Percentiles rank a stretch among this genome's conserved stretches.
Evolutionary conservation across 2,888 invertebrate species (phyloP).

Genomic region (Perithous albicinctus): DNA sequence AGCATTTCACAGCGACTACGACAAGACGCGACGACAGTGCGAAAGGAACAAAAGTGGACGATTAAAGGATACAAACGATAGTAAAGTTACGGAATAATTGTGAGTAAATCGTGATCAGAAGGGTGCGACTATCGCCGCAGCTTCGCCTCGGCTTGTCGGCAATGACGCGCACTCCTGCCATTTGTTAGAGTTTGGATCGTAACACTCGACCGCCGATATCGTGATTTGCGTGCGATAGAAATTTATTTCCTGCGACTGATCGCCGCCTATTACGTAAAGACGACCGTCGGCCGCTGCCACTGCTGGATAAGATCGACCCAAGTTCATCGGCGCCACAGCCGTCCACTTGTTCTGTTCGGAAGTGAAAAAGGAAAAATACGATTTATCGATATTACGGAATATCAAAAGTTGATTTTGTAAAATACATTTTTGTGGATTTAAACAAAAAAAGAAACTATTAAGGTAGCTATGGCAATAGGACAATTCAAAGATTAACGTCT

Average conservation of each 20-base stretch:
- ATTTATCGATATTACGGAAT: not conserved
- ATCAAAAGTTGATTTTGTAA: not conserved
- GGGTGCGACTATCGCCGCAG: slow-evolving; percentile 92
- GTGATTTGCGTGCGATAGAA: slow-evolving; percentile 95
- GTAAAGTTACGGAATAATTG: slow-evolving; percentile 9
- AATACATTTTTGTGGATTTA: not conserved
- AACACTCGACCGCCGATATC: slow-evolving; percentile 93
- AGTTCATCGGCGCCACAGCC: slow-evolving; percentile 90
- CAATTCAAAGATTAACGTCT: too few relatives aligned
- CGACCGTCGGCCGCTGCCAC: slow-evolving; percentile 93
- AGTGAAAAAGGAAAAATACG: not conserved
- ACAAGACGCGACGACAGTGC: not conserved
- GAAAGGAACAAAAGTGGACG: slow-evolving; percentile 1
- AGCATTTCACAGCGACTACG: not conserved
- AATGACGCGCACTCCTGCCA: slow-evolving; percentile 93
- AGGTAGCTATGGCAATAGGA: not conserved
- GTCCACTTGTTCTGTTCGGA: slow-evolving; percentile 91
- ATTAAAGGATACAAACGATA: slow-evolving; percentile 35
- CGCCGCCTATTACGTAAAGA: slow-evolving; percentile 94
- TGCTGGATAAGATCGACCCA: slow-evolving; percentile 93
- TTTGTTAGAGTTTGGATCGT: slow-evolving; percentile 91
- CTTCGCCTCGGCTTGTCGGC: slow-evolving; percentile 94
- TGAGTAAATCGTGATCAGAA: slow-evolving; percentile 82
- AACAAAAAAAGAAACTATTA: not conserved
- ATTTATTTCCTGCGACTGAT: slow-evolving; percentile 91